Conservation (phyloP, 2,113 vertebrate species). For the Potamarius usumacintae region DNA sequence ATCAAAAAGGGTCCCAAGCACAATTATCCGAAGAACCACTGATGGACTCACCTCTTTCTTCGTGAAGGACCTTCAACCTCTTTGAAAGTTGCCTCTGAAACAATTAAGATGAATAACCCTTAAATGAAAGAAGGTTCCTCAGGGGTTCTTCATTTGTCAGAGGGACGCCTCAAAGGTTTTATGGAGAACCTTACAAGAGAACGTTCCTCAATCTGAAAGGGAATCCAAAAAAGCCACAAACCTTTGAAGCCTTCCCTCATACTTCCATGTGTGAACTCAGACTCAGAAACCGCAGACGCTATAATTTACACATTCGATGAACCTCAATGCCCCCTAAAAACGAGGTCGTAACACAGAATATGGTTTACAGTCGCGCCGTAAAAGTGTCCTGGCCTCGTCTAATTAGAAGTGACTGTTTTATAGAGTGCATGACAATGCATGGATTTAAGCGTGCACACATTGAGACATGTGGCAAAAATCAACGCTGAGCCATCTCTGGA, state of each 20-base stretch:
- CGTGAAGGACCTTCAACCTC: neutral
- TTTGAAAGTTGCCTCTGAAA: neutral
- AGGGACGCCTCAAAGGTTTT: neutral
- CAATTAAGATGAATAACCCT: neutral
- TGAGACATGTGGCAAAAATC: slow-evolving; percentile 53
- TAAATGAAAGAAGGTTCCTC: neutral
- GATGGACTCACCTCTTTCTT: neutral
- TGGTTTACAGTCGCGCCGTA: slow-evolving; percentile 44
- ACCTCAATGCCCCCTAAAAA: slow-evolving; percentile 19
- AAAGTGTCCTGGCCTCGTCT: slow-evolving; percentile 35
- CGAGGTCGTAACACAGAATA: slow-evolving; percentile 24
- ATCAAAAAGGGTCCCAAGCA: neutral
- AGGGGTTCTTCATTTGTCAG: neutral
- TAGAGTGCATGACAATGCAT: slow-evolving; percentile 50
- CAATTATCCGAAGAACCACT: neutral
- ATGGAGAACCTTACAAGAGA: neutral
- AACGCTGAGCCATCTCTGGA: slow-evolving; percentile 27
- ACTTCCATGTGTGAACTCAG: slow-evolving; percentile 44
- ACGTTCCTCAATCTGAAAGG: neutral
- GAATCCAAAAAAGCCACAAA: neutral
- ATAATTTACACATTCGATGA: slow-evolving; percentile 43
- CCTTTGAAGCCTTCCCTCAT: slow-evolving; percentile 21
- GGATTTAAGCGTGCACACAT: slow-evolving; percentile 45
- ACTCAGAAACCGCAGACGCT: slow-evolving; percentile 36
- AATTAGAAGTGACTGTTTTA: slow-evolving; percentile 60